A percentile compares a stretch with the other conserved stretches of the same genome.
Evolutionary conservation across 2,797 vertebrate genomes (phyloP).

Genomic region (Acridotheres tristis): DNA sequence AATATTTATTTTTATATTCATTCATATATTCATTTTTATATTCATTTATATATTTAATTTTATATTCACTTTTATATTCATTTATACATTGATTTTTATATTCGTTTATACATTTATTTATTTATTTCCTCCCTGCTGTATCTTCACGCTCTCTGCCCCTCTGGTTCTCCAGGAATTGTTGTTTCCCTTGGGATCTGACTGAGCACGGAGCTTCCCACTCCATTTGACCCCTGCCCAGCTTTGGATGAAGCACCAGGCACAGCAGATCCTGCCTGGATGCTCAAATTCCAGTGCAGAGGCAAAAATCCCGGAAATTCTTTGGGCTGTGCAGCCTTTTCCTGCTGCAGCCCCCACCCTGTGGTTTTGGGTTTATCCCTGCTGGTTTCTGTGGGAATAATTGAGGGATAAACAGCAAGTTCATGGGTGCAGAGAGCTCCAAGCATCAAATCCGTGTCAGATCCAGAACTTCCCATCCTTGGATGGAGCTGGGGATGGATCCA

Average conservation of each 20-base stretch:
- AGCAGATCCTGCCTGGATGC: neutral
- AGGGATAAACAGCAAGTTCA: neutral
- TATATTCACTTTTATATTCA: neutral
- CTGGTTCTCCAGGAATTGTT: neutral
- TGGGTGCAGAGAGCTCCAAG: neutral
- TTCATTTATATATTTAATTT: neutral
- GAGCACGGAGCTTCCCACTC: accelerated
- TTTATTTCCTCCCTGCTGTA: neutral
- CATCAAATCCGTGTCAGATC: neutral
- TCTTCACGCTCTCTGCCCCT: accelerated
- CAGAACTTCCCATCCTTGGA: accelerated
- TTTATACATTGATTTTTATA: neutral
- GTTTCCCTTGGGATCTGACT: neutral
- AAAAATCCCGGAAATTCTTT: neutral
- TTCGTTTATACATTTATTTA: neutral
- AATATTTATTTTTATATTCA: neutral
- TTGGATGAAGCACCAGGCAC: neutral
- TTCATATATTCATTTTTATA: neutral
- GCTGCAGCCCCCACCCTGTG: neutral
- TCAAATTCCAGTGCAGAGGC: neutral
- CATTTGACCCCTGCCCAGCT: accelerated
- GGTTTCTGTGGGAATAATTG: neutral
- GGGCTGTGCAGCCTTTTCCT: neutral
- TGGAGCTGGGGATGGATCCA: too few species aligned
- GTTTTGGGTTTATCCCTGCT: neutral